These are phyloP conservation scores for Cheilosia variabilis DNA, from an alignment of 2,888 invertebrate genomes.

Conservation along the genomic window DNA sequence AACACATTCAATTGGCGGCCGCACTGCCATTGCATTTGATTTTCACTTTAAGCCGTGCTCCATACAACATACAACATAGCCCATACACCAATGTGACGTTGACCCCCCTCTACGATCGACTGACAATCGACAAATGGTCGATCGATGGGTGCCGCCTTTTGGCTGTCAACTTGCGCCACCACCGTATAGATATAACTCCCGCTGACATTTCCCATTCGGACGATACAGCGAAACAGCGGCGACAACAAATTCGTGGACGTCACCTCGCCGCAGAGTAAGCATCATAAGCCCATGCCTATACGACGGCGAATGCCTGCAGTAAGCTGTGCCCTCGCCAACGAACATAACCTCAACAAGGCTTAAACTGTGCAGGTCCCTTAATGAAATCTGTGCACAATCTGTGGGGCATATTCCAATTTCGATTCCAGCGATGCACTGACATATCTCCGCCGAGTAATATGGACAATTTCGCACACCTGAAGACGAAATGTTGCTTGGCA, in stretches of 20 bases:
- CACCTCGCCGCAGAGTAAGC: slow-evolving; percentile 17
- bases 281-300: neutral
- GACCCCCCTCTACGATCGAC: slow-evolving; percentile 1
- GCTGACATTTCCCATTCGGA: slow-evolving; percentile 72
- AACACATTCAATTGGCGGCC: slow-evolving; percentile 54
- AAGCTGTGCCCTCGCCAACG: slow-evolving; percentile 18
- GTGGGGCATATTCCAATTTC: slow-evolving; percentile 4
- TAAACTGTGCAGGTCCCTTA: slow-evolving; percentile 26
- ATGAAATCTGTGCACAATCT: slow-evolving; percentile 24
- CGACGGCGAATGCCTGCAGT: slow-evolving; percentile 34
- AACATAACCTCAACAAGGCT: slow-evolving; percentile 17
- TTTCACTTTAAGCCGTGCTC: slow-evolving; percentile 31
- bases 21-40: slow-evolving; percentile 56
- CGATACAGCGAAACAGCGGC: slow-evolving; percentile 63
- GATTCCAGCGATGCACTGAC: slow-evolving; percentile 32
- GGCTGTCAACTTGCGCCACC: slow-evolving; percentile 66
- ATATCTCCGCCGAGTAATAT: slow-evolving; percentile 68
- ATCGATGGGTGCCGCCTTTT: slow-evolving; percentile 74
- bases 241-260: slow-evolving; percentile 70
- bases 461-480: slow-evolving; percentile 72
- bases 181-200: slow-evolving; percentile 47
- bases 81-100: neutral
- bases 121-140: slow-evolving; percentile 62
- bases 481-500: slow-evolving; percentile 38
- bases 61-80: neutral